Evolutionary conservation across 2,888 invertebrate species (phyloP).

Genomic region (Lasioglossum morio): DNA sequence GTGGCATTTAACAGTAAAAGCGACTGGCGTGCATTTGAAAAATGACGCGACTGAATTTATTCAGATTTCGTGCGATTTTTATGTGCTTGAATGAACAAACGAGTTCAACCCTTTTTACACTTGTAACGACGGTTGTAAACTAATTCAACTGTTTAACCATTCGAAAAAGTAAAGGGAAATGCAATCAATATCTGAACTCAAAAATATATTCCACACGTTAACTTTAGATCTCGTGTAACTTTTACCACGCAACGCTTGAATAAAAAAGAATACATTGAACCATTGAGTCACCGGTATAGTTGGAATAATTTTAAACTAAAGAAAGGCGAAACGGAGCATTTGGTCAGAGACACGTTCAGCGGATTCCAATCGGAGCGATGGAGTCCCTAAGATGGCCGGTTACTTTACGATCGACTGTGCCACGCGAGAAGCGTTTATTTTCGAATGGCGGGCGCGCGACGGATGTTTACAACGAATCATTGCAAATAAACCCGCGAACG

Average conservation of each 20-base stretch:
- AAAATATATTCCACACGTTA: neutral
- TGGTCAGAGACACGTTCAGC: neutral
- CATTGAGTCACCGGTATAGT: neutral
- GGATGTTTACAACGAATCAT: neutral
- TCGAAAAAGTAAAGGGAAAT: neutral
- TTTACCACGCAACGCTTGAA: neutral
- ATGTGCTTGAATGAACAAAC: neutral
- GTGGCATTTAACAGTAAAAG: neutral
- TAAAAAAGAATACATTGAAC: neutral
- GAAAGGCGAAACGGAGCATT: neutral
- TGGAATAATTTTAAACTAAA: neutral
- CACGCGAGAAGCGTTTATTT: slow-evolving; percentile 22
- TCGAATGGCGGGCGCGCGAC: neutral
- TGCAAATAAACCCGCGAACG: neutral
- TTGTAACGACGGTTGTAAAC: neutral
- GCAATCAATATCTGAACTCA: neutral
- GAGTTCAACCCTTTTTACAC: neutral
- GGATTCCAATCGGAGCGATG: slow-evolving; percentile 8
- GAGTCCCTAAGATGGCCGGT: slow-evolving; percentile 15
- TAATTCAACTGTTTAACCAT: neutral
- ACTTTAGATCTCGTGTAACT: neutral
- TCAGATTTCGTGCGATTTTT: neutral
- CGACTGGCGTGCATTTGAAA: neutral
- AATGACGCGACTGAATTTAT: neutral
- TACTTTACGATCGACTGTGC: slow-evolving; percentile 11